Conservation (phyloP, 2,888 invertebrate genomes). For the Apamea anceps region DNA sequence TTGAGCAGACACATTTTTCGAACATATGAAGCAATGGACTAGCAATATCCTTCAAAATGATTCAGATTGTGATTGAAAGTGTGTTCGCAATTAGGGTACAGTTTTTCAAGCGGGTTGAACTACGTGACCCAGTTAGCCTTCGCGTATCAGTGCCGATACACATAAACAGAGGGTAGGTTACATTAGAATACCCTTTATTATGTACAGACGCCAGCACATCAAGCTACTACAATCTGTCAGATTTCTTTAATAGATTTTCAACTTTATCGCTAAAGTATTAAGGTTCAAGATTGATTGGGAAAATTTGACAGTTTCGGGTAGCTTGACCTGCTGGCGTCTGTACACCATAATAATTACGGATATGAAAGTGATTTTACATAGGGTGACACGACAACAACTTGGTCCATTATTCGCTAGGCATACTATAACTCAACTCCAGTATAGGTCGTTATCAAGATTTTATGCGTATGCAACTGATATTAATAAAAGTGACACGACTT, state of each 20-base stretch:
- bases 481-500: constrained; percentile 21
- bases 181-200: not conserved
- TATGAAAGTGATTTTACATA: not conserved
- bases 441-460: not conserved
- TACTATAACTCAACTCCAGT: not conserved
- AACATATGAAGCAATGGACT: no score
- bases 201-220: no score
- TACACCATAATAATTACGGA: not conserved
- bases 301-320: no score
- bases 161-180: not conserved
- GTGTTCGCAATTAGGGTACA: no score
- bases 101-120: not conserved
- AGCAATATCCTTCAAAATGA: no score
- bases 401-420: not conserved
- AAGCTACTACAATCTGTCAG: no score
- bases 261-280: no score
- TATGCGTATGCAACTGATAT: not conserved
- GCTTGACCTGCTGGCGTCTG: no score
- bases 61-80: no score
- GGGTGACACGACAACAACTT: not conserved
- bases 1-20: no score
- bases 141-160: not conserved
- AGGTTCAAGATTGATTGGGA: no score
- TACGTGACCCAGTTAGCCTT: not conserved
- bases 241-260: no score